phyloP scores from a whole-genome alignment of 2,888 invertebrate species.

The Sarcophaga caerulescens region DNA sequence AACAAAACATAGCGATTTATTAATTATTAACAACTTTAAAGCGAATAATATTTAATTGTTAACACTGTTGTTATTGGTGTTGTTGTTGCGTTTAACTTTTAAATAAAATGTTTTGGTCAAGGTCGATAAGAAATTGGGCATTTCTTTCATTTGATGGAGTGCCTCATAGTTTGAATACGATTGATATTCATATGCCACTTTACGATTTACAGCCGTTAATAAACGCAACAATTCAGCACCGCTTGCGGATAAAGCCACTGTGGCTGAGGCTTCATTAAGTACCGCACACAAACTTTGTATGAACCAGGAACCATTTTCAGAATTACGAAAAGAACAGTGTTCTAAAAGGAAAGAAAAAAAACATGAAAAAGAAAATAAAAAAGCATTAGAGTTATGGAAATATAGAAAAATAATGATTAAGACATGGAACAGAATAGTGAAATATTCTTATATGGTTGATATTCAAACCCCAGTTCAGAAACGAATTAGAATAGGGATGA shows the following conservation, averaged over 20 bases:
- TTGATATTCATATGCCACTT: constrained; percentile 86
- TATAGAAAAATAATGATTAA: neutral
- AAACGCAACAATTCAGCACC: constrained; percentile 84
- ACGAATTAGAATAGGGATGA: neutral
- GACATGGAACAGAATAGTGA: neutral
- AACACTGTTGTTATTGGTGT: constrained; percentile 9
- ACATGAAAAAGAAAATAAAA: neutral
- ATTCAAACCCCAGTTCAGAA: no score
- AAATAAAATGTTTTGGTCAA: constrained; percentile 84
- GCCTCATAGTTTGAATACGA: constrained; percentile 82
- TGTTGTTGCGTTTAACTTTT: constrained; percentile 73
- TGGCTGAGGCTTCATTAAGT: constrained; percentile 79
- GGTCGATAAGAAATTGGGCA: constrained; percentile 86
- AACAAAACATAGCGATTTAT: neutral
- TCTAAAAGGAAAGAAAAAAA: constrained; percentile 78
- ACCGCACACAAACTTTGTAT: constrained; percentile 86
- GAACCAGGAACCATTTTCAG: constrained; percentile 87
- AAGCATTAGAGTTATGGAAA: neutral
- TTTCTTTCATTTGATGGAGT: constrained; percentile 85
- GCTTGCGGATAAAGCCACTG: constrained; percentile 80
- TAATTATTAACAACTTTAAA: neutral
- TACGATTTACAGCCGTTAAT: constrained; percentile 84
- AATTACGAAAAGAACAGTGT: constrained; percentile 86
- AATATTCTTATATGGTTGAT: neutral
- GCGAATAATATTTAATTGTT: neutral